phyloP scores from a whole-genome alignment of 1,140 invertebrate genomes.

The Drosophila equinoxialis region DNA sequence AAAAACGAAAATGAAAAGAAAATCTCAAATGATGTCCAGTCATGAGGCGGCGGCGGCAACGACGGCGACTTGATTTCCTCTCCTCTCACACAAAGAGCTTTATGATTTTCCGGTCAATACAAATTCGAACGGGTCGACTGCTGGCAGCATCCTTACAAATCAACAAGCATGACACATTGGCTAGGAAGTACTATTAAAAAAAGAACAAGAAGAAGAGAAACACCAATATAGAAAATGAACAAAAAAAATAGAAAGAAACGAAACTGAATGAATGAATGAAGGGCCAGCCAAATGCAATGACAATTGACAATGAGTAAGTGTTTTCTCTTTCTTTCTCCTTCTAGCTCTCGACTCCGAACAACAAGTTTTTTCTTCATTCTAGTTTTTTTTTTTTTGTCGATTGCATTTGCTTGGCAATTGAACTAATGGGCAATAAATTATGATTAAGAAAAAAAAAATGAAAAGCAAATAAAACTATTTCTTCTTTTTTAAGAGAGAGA shows the following conservation, averaged over 20 bases:
- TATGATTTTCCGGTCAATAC: slow-evolving; percentile 80
- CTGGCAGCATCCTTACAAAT: slow-evolving; percentile 73
- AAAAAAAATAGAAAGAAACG: slow-evolving; percentile 10
- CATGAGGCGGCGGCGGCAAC: slow-evolving; percentile 61
- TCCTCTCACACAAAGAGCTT: slow-evolving; percentile 67
- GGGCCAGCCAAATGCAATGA: slow-evolving; percentile 33
- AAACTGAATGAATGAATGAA: slow-evolving; percentile 1
- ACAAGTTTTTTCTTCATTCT: not conserved
- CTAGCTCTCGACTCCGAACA: slow-evolving; percentile 2
- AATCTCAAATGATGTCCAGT: slow-evolving; percentile 36
- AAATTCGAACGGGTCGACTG: slow-evolving; percentile 51
- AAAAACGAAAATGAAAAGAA: not conserved
- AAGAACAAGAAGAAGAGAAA: slow-evolving; percentile 23
- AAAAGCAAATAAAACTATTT: slow-evolving; percentile 8
- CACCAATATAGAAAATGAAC: no score
- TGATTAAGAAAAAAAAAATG: slow-evolving; percentile 22
- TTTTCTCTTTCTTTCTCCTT: slow-evolving; percentile 17
- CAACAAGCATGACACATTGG: slow-evolving; percentile 79
- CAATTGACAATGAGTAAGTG: slow-evolving; percentile 52
- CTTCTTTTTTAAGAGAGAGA: no score
- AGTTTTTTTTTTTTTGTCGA: not conserved
- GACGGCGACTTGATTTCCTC: slow-evolving; percentile 64
- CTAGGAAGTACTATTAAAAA: slow-evolving; percentile 62
- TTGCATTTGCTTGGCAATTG: slow-evolving; percentile 13
- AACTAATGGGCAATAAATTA: slow-evolving; percentile 49